phyloP scores from a whole-genome alignment of 2,888 invertebrate genomes.

The Tigriopus californicus region DNA sequence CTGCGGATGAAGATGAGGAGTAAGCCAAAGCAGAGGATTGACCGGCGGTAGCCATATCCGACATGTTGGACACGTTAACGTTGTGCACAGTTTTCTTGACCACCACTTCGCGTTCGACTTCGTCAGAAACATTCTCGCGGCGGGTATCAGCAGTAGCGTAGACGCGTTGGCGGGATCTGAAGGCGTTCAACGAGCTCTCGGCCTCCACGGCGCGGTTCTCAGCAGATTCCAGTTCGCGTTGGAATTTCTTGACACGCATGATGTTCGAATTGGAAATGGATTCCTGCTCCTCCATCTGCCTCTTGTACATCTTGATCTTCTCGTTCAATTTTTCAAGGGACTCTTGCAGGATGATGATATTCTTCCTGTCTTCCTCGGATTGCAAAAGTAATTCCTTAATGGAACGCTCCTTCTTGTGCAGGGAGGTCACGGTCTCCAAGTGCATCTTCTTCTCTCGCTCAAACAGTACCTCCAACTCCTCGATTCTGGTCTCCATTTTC shows the following conservation, averaged over 20 bases:
- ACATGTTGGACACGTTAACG: not conserved
- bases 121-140: slow-evolving; percentile 8
- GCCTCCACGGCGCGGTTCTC: slow-evolving; percentile 33
- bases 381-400: slow-evolving; percentile 89
- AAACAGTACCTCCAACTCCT: slow-evolving; percentile 51
- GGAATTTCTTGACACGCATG: slow-evolving; percentile 91
- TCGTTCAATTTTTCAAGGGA: slow-evolving; percentile 24
- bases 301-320: slow-evolving; percentile 76
- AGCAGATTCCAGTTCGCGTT: slow-evolving; percentile 89
- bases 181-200: slow-evolving; percentile 10
- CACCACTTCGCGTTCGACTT: slow-evolving; percentile 10
- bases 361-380: slow-evolving; percentile 92
- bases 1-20: not conserved
- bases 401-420: slow-evolving; percentile 92
- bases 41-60: not conserved
- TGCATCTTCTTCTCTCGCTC: slow-evolving; percentile 95
- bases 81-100: slow-evolving; percentile 13
- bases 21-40: not conserved
- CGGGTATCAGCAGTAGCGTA: slow-evolving; percentile 9
- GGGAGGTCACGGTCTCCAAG: slow-evolving; percentile 87
- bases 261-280: slow-evolving; percentile 77
- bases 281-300: slow-evolving; percentile 85
- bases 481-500: slow-evolving; percentile 60
- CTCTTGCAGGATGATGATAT: slow-evolving; percentile 61
- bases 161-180: slow-evolving; percentile 13